Base-by-base conservation (phyloP, 2,888 invertebrate genomes). In the Caradrina clavipalpis region DNA sequence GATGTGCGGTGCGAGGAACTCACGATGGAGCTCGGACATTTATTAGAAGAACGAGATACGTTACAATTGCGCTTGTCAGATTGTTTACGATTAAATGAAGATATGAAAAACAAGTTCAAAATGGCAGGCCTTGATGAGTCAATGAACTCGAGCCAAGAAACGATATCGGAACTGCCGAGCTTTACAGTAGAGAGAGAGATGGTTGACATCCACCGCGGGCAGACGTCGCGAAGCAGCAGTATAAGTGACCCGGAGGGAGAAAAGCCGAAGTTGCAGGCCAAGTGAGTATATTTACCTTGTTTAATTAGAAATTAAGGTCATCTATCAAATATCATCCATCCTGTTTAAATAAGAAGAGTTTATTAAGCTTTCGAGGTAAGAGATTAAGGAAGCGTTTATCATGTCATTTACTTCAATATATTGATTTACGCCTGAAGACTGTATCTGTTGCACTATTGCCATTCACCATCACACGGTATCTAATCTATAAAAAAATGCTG, bases 1-100 rank as follows among this genome's bases (percentile, higher is more conserved):
- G 98, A 98, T 82, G 98, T 98, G 70, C 96, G 98, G 1, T 98
- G 98, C 89, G 98, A 98, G 87, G 98, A 98, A 90, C 95, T 99
- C 71, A 98, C 98, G 0, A 96, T 98, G 86, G 98, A 99, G 89
- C 94, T 99, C 62, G 98, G 98, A 79, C 97, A 97, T 90, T 93
- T 99, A 56, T 92, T 98, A 57, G 98, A 98, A 90, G 98, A 98
- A 90, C 96, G 98, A 64, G 98, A 99, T 87, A 98, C 98, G 0
- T 91, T 99, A 63, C 98, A 98, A 86, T 91, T 98, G 72, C 97
- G 98, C 78, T 92, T 99, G 10, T 98, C 98, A 0, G 98, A 98
- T 87, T 97, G 98, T 13, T 95, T 98, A 67, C 96, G 98, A 55
- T 96, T 97, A 49, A 97, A 97, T 81, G 98, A 98, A 90, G 88